Evolutionary conservation across 2,797 vertebrate genomes (phyloP), one percentile per base, ranked within the genome.

Genomic region (Danio kyathit): DNA sequence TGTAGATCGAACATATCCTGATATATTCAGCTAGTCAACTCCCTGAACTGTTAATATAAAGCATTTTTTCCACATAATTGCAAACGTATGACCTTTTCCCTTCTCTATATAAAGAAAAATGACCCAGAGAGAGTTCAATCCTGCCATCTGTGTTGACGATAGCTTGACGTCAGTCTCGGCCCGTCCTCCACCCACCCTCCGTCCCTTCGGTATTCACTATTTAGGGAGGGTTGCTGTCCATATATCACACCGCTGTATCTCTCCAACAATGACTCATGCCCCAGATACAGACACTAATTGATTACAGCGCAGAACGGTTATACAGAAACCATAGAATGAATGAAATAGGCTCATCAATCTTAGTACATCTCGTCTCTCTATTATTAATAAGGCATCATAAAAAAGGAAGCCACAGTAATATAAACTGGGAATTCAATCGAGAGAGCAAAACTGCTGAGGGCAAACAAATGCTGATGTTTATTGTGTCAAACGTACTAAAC

Each of bases 201-300:
- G 11, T 69, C 79, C 5, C 19, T 66, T 72, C 49, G 54, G 63
- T 66, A 65, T 83, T 71, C 83, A 82, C 49, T 69, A 73, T 51
- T 54, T 7, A 49, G 56, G 48, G 49, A 72, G 51, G 52, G 38
- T 72, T 65, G 17, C 40, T 75, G 54, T 74, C 56, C 63, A 19
- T 73, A 51, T 44, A 46, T 77, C 57, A 70, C 73, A 19, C 69
- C 41, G 72, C 72, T 75, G 57, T 43, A 60, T 46, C 43, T 17
- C 56, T 48, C 59, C 66, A 38, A n/a, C n/a, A 66, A 46, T 80
- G 83, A 81, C 65, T 81, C 81, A 69, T 81, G 79, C 44, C 70
- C 81, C 79, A 86, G 80, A 80, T 74, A 82, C 71, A 74, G 80
- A 52, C 78, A 63, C 70, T 81, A 80, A 86, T 79, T 81, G 83